phyloP scores from a whole-genome alignment of 2,113 vertebrate genomes.

The Monopterus albus region DNA sequence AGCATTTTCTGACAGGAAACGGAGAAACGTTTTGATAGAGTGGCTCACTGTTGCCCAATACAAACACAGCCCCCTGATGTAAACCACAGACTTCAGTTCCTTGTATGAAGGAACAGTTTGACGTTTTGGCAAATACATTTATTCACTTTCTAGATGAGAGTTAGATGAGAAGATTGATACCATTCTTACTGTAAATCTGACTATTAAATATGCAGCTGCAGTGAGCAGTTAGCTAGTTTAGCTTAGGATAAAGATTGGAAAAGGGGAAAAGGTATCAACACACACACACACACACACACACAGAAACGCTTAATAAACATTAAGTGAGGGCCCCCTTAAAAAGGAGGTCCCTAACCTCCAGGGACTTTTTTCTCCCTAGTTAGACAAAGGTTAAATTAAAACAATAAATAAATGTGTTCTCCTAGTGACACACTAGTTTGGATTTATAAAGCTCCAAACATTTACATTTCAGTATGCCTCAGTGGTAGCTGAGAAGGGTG shows the following conservation, averaged over 20 bases:
- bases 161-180: background rate
- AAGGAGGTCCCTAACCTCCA: too few relatives aligned
- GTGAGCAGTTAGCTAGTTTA: background rate
- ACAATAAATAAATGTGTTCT: background rate
- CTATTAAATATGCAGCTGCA: background rate
- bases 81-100: too few relatives aligned
- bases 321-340: too few relatives aligned
- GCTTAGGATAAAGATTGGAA: background rate
- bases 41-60: background rate
- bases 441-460: background rate
- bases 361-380: too few relatives aligned
- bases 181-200: background rate
- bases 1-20: background rate
- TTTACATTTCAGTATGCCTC: conserved; percentile 13
- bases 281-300: too few relatives aligned
- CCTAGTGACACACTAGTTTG: background rate
- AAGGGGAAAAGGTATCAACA: background rate
- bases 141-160: background rate
- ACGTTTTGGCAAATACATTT: background rate
- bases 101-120: background rate
- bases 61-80: too few relatives aligned
- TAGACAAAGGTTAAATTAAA: too few relatives aligned
- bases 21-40: conserved; percentile 6
- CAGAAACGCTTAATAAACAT: too few relatives aligned
- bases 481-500: background rate